Base-by-base conservation (phyloP, 1,140 invertebrate genomes). In the Stratiolaelaps scimitus region DNA sequence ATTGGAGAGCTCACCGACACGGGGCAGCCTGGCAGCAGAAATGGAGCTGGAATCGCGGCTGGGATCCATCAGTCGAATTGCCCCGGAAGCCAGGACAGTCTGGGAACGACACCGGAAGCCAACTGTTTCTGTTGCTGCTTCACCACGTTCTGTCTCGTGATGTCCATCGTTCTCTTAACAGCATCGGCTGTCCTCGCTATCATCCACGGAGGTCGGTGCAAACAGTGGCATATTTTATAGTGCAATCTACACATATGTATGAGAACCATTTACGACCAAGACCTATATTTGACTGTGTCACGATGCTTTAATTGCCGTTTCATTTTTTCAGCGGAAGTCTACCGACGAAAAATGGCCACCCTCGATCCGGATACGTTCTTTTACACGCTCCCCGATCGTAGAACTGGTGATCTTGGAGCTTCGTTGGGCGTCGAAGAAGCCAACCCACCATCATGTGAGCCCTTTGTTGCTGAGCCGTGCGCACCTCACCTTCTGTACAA, bases 121-220 rank as follows among this genome's bases (percentile, higher is more conserved):
- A 60, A 60, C 53, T 60, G 53, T 23, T 60, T 60, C 26, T 60
- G 53, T 26, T 60, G 53, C 53, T 60, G 53, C 26, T 60, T 60
- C 23, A 60, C 53, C 13, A 60, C 53, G 53, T 60, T 60, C 53
- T 60, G 53, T 60, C 53, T 60, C 17, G 53, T 60, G 26, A 60
- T 60, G 53, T 60, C 53, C 13, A 60, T 60, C 17, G 26, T 60
- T 4, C 26, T 60, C 17, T 34, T 60, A 26, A 60, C 53, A 34
- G 53, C 53, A 23, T 60, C 53, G 34, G 53, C 53, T 34, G 53
- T 60, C 23, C 53, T 60, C 15, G 53, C 53, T 34, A 60, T 60
- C 26, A 60, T 60, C 17, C 53, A 60, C 10, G 53, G 53, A 26
- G 53, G 53, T 60, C 15, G 26, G 47, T 20, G 26, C 47, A 48